Percentiles rank a stretch among this genome's conserved stretches.
phyloP scores from a whole-genome alignment of 2,113 vertebrate genomes.

The Myotis lucifugus region DNA sequence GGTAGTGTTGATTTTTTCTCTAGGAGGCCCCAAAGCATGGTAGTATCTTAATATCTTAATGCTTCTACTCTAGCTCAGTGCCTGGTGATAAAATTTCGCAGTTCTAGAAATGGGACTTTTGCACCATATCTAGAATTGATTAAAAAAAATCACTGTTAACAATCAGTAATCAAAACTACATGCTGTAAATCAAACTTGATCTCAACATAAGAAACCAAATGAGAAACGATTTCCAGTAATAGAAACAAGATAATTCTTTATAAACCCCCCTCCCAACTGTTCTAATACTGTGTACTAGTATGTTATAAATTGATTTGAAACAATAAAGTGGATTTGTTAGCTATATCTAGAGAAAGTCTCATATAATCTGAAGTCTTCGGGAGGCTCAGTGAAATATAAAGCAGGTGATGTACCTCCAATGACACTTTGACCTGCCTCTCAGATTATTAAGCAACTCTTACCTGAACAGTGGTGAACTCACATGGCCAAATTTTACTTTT shows the following conservation, averaged over 20 bases:
- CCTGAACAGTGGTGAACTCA: neutral
- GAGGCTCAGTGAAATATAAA: neutral
- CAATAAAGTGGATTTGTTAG: neutral
- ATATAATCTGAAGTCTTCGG: neutral
- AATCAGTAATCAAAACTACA: neutral
- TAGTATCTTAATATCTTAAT: neutral
- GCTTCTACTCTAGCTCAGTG: neutral
- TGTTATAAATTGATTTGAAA: neutral
- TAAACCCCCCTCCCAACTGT: neutral
- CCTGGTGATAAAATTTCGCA: neutral
- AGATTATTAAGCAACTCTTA: neutral
- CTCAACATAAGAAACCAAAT: neutral
- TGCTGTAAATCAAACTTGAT: neutral
- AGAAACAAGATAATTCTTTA: neutral
- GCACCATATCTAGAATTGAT: neutral
- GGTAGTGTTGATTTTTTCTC: neutral
- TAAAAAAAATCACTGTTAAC: neutral
- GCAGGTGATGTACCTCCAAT: neutral
- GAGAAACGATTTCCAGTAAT: neutral
- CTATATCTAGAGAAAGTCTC: neutral
- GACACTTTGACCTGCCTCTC: neutral
- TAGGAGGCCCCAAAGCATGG: neutral
- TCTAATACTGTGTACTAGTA: neutral
- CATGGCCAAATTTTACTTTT: neutral
- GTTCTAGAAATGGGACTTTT: neutral